Conservation (phyloP, 2,797 vertebrate species). For the Aythya fuligula region DNA sequence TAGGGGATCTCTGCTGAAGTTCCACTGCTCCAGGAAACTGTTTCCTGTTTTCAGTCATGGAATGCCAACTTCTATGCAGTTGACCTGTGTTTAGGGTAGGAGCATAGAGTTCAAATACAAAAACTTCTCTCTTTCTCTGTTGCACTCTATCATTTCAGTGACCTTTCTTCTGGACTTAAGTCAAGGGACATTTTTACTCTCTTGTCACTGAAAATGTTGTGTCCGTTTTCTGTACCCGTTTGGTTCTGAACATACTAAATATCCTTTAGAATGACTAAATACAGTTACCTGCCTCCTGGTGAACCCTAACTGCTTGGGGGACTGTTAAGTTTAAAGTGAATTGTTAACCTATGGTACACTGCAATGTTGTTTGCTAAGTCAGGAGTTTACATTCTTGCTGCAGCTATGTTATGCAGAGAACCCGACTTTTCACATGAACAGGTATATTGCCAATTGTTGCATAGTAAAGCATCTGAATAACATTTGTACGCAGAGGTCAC, state of each 20-base stretch:
- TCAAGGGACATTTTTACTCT: not conserved
- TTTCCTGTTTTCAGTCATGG: not conserved
- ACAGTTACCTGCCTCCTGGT: not conserved
- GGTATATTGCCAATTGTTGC: not conserved
- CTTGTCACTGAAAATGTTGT: not conserved
- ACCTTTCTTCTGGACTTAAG: not conserved
- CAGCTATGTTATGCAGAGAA: not conserved
- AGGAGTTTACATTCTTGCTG: not conserved
- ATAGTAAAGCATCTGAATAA: not conserved
- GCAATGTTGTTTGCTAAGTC: not conserved
- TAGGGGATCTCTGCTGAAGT: not conserved
- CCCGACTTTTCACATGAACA: not conserved
- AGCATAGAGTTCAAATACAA: not conserved
- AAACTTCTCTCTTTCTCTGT: not conserved
- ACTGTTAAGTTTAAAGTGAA: not conserved
- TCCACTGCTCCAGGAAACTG: not conserved
- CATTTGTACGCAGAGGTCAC: not conserved
- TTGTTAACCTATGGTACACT: fast-evolving
- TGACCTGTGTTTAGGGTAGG: not conserved
- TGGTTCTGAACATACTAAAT: not conserved
- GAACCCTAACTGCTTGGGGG: not conserved
- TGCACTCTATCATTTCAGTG: not conserved
- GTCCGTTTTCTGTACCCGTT: not conserved
- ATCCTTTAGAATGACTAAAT: not conserved
- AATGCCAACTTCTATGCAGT: not conserved